Evolutionary conservation across 2,888 invertebrate genomes (phyloP), one percentile per base, ranked within the genome.

Genomic region (Galerucella nymphaeae): DNA sequence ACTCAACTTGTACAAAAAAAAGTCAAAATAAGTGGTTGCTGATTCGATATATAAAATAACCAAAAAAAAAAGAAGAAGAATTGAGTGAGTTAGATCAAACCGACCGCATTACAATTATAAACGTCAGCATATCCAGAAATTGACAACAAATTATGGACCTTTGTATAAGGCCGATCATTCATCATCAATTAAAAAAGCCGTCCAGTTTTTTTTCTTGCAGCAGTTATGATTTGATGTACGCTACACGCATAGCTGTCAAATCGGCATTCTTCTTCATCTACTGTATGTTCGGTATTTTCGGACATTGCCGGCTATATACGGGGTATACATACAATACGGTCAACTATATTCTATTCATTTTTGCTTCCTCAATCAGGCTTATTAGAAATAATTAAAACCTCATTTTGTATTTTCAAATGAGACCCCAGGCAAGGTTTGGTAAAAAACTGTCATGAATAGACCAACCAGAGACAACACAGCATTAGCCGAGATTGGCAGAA

Each of bases 91-190:
- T 76, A 81, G 79, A 83, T 83, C 82, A 83, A 82, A 82, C 78
- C 78, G 76, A 78, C 83, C 84, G 83, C 83, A 81, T 76, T 79
- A 81, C 85, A 85, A 85, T 86, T 86, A 86, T 83, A 83, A 83
- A 83, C 84, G 84, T 85, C 85, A 83, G 85, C 85, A 86, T 85
- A 85, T 85, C 85, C 84, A 85, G 86, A 86, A 86, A 87, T 87
- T 84, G 86, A 85, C 85, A 87, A 86, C 87, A 87, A 86, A 87
- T 87, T 86, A 87, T 86, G 85, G 84, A 83, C 84, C 86, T 87
- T 87, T 87, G 86, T 86, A 82, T 82, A 78, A 77, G 83, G 82
- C 84, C 85, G 85, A 84, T 84, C 86, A 84, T 86, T 80, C 83
- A 85, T 86, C 86, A 86, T 86, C 86, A 86, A 86, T 86, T 86